Base-by-base conservation (phyloP, 2,113 vertebrate genomes). In the Pterocles orientalis region DNA sequence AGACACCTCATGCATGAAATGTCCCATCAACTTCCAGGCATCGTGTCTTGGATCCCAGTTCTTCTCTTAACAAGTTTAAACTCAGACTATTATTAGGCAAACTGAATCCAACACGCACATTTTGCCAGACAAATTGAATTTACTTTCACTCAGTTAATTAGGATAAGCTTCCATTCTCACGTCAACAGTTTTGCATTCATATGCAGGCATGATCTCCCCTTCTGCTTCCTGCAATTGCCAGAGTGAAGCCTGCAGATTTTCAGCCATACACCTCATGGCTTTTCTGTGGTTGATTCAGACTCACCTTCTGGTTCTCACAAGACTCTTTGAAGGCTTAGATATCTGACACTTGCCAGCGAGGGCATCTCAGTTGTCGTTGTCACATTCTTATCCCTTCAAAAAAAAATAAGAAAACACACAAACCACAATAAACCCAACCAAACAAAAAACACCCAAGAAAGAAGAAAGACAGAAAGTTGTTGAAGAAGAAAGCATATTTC, bases 111-210 rank as follows among this genome's bases (percentile, higher is more conserved):
- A 79, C 62, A 47, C 0, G 8, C 77, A 65, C 77, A 54, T 92
- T 61, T 72, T 97, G 80, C 88, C 94, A 95, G 77, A 57, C 54
- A 92, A 95, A 96, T 76, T 77, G 68, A 62, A 95, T 96, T 95
- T 91, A 53, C 83, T 81, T 92, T 92, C 77, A 64, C 25, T 93
- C 77, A 85, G 86, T 83, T 91, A 88, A 90, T 93, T 89, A 94
- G 92, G 72, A 89, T 82, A 93, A 95, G 81, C 77, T 91, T 87
- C 77, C 81, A 84, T 95, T 95, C 88, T 94, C 96, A 88, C 90
- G 86, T 88, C 85, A 86, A 78, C 65, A 47, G 57, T 41, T 94
- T 65, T 86, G 54, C 73, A 79, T 66, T 94, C 19, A 6, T 34
- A 20, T 7, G 10, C 68, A 76, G 69, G 31, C 80, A 34, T 0